Base-by-base conservation (phyloP, 2,113 vertebrate genomes). In the Notechis scutatus region DNA sequence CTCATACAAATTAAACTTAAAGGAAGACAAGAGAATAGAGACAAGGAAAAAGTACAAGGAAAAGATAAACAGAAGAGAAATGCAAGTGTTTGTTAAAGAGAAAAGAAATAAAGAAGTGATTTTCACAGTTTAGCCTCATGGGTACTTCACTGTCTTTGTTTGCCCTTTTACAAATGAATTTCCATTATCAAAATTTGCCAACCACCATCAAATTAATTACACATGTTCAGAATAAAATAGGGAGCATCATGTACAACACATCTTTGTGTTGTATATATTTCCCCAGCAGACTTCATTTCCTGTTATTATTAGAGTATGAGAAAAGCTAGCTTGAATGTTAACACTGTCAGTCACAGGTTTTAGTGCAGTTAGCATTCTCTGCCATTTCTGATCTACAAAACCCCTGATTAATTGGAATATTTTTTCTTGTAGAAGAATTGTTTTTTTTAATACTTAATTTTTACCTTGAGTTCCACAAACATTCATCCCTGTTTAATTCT, bases 211-310 rank as follows among this genome's bases (percentile, higher is more conserved):
- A 93, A 90, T 93, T 90, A 93, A 93, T 52, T 56, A 29, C 74
- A 93, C 29, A 61, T 90, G 92, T 93, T 90, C 45, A 85, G 88
- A n/a, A 81, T 90, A 90, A 90, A 64, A 23, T 47, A 87, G 56
- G 90, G 45, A 85, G 81, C 45, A 64, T 45, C 55, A 57, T 3
- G 8, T 55, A 92, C 88, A 92, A 59, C 55, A 59, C 42, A 61
- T 87, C 89, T 86, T 93, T 93, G 89, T 93, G 45, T 45, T 5
- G 45, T 86, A 86, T 93, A 87, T 93, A 90, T 90, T 90, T 61
- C 56, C 56, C 89, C 87, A 26, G 39, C 21, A 55, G 59, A 50
- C 85, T 39, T 81, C 59, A 88, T 87, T 94, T 91, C 61, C 93
- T 64, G 89, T 90, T 92, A 57, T 90, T 87, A 87, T 90, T 92